Evolutionary conservation across 1,140 invertebrate genomes (phyloP), one percentile per base, ranked within the genome.

Genomic region (Physella acuta): DNA sequence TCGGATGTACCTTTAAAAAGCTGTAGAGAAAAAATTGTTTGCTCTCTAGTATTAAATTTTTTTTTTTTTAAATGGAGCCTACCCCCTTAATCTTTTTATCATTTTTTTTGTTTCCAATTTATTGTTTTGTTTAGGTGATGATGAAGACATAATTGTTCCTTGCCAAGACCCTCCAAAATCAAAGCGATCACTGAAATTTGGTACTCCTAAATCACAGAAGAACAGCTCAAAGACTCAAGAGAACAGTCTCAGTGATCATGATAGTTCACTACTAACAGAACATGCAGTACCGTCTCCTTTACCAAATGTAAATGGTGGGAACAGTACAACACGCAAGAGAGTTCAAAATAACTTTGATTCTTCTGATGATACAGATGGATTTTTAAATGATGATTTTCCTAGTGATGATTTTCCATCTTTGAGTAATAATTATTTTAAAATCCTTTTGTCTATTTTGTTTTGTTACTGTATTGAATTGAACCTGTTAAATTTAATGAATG

Each of bases 171-270:
- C 66, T 2, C 66, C 66, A 24, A 68, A 68, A 58, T 68, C 66
- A 51, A 68, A 68, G 39, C 31, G 66, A 33, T 59, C 66, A 44
- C 39, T 68, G 1, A 37, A 59, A 51, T 68, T 68, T 68, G 36
- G 30, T 33, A 68, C 51, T 55, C 64, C 64, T 2, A 66, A 26
- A 33, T 37, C 28, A 28, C 55, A 66, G 56, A 17, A 24, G 3
- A 56, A 24, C 28, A 56, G 20, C 16, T 2, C 34, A 44, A 31
- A n/a, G 30, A 16, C 16, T 31, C 62, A 52, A 20, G 17, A n/a
- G n/a, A 44, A 17, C 28, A 44, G 28, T 49, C n/a, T 33, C 30
- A 28, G 36, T 28, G 24, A 49, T 65, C 30, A 49, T 33, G 49
- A 30, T 1, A 24, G 30, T 24, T 30, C 31, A 16, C 24, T 1